phyloP scores from a whole-genome alignment of 2,797 vertebrate species.

The Acrossocheilus wenchowensis region DNA sequence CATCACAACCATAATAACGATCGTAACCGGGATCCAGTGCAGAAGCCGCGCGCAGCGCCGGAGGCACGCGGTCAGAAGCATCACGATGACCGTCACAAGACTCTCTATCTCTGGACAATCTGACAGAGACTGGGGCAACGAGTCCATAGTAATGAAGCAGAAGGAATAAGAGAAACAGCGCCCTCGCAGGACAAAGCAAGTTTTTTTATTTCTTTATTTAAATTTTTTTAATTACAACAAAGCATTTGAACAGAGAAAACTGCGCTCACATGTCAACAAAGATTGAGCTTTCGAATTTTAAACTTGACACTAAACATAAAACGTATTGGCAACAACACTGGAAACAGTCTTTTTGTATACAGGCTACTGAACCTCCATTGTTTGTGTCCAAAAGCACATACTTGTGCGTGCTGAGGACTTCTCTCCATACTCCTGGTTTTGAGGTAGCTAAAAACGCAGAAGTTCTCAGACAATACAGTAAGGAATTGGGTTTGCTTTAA shows the following conservation, averaged over 20 bases:
- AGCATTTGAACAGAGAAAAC: not conserved
- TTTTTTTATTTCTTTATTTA: not conserved
- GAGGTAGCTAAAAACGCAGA: constrained; percentile 20
- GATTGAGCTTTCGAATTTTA: not conserved
- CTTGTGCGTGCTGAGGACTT: not conserved
- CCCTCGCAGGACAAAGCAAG: constrained; percentile 12
- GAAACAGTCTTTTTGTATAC: not conserved
- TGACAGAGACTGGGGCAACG: not conserved
- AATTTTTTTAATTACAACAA: not conserved
- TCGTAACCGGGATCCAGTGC: constrained; percentile 80
- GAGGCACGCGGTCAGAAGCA: constrained; percentile 57
- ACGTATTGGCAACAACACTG: not conserved
- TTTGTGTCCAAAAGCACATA: not conserved
- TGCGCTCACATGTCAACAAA: not conserved
- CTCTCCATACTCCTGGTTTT: not conserved
- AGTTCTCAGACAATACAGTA: not conserved
- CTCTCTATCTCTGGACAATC: not conserved
- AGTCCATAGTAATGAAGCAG: not conserved
- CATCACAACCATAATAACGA: constrained; percentile 78
- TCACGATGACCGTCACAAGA: not conserved
- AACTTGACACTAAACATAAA: not conserved
- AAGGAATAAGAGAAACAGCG: constrained; percentile 29
- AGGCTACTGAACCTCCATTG: too few species aligned
- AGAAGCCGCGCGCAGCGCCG: constrained; percentile 76
- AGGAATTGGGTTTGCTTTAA: not conserved